These are phyloP conservation scores for Luehdorfia chinensis DNA, from an alignment of 1,140 invertebrate species.

Conservation along the genomic window DNA sequence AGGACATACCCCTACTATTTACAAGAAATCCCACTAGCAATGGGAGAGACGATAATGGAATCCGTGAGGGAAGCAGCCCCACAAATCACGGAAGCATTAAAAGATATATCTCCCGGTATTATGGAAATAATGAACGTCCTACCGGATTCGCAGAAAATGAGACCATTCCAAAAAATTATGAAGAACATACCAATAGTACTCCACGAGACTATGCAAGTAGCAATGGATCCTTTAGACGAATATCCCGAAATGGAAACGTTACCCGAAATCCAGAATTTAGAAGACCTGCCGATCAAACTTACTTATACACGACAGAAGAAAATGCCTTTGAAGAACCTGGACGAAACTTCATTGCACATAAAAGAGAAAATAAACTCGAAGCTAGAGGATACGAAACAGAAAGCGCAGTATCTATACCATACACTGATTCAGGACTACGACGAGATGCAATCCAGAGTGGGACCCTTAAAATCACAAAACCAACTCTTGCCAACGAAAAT, in stretches of 20 bases:
- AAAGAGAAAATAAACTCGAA: slow-evolving; percentile 55
- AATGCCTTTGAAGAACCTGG: slow-evolving; percentile 32
- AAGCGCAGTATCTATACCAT: slow-evolving; percentile 51
- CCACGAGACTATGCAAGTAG: slow-evolving; percentile 60
- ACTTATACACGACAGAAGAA: slow-evolving; percentile 31
- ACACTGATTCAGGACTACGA: slow-evolving; percentile 59
- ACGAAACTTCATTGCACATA: slow-evolving; percentile 42
- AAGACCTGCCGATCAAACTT: slow-evolving; percentile 28
- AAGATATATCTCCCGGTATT: slow-evolving; percentile 64
- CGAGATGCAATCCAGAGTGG: slow-evolving; percentile 41
- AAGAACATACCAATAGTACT: slow-evolving; percentile 55
- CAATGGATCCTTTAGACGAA: slow-evolving; percentile 38
- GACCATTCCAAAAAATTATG: slow-evolving; percentile 53
- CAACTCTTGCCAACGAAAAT: slow-evolving; percentile 32
- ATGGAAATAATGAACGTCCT: slow-evolving; percentile 64
- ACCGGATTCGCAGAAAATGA: slow-evolving; percentile 41
- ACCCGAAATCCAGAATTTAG: slow-evolving; percentile 26
- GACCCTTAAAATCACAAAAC: slow-evolving; percentile 34
- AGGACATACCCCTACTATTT: slow-evolving; percentile 67
- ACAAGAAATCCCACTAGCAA: slow-evolving; percentile 66
- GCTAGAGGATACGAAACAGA: slow-evolving; percentile 57
- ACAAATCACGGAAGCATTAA: slow-evolving; percentile 59
- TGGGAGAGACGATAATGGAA: slow-evolving; percentile 66
- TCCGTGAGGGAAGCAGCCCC: slow-evolving; percentile 62
- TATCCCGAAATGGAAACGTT: slow-evolving; percentile 28